Base-by-base conservation (phyloP, 2,888 invertebrate genomes). In the Trachelus stipa region DNA sequence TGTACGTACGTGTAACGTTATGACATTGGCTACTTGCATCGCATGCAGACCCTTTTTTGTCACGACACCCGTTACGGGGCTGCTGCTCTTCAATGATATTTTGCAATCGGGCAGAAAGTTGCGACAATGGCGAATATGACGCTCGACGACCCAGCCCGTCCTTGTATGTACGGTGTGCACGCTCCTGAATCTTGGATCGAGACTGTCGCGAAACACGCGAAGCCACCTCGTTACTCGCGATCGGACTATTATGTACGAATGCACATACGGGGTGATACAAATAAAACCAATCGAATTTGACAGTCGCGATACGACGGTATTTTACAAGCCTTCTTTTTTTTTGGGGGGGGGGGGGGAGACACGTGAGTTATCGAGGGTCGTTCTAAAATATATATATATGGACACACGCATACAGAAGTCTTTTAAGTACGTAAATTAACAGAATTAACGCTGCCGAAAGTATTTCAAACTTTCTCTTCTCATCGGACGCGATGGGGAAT, bases 1-100 rank as follows among this genome's bases (percentile, higher is more conserved):
- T 23, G 56, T 3, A 23, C 23, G 23, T 23, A 56, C 23, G 56
- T 0, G 23, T 23, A 56, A 23, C 56, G 23, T 56, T 56, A 56
- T 56, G 56, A 56, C 23, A 56, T 56, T 56, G 56, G 56, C 56
- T 56, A 56, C 56, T 56, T 56, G 71, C 71, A 6, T 71, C 81
- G 88, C 88, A 88, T 87, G 89, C 87, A 87, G 86, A 86, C 87
- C 77, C 79, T 82, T 88, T 88, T 87, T 88, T 87, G 84, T 83
- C 11, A 33, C 69, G 75, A 37, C 69, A 69, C 31, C 56, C 68
- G 34, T 76, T 74, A 75, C 75, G 73, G 73, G 73, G 73, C 74
- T 71, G 71, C 71, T 37, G 56, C 68, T 69, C 80, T 86, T 85
- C 86, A 84, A 85, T 86, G 84, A 86, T 81, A 85, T 84, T 84